Evolutionary conservation across 2,888 invertebrate genomes (phyloP).

Genomic region (Pediacus dermestoides): DNA sequence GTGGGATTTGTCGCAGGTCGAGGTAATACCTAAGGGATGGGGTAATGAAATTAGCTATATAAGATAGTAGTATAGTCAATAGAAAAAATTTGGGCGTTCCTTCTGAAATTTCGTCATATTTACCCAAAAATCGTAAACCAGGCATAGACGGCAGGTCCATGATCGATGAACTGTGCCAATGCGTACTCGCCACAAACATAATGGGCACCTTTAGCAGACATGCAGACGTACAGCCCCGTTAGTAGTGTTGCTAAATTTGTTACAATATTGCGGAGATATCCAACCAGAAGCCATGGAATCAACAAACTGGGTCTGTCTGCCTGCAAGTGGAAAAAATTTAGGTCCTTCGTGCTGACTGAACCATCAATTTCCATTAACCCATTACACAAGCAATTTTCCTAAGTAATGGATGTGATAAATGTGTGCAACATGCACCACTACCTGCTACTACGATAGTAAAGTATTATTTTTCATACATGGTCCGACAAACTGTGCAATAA

Average conservation of each 20-base stretch:
- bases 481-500: constrained; percentile 7
- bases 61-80: too few species aligned
- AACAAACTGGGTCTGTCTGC: constrained; percentile 54
- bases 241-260: constrained; percentile 39
- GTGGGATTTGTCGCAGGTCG: too few species aligned
- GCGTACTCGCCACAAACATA: constrained; percentile 54
- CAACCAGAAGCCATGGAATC: constrained; percentile 55
- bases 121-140: constrained; percentile 54
- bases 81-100: too few species aligned
- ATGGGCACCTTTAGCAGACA: constrained; percentile 50
- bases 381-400: constrained; percentile 6
- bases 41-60: too few species aligned
- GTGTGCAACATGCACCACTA: too few species aligned
- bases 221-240: constrained; percentile 52
- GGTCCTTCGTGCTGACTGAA: too few species aligned
- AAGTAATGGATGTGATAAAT: background rate
- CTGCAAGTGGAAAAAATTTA: constrained; percentile 38
- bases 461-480: constrained; percentile 13
- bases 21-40: too few species aligned
- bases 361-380: too few species aligned
- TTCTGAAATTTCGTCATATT: too few species aligned
- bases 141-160: constrained; percentile 53
- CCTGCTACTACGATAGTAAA: too few species aligned
- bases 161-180: constrained; percentile 49
- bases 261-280: constrained; percentile 23